These are phyloP conservation scores for Ochlodes sylvanus DNA, from an alignment of 2,888 invertebrate species.

Conservation along the genomic window DNA sequence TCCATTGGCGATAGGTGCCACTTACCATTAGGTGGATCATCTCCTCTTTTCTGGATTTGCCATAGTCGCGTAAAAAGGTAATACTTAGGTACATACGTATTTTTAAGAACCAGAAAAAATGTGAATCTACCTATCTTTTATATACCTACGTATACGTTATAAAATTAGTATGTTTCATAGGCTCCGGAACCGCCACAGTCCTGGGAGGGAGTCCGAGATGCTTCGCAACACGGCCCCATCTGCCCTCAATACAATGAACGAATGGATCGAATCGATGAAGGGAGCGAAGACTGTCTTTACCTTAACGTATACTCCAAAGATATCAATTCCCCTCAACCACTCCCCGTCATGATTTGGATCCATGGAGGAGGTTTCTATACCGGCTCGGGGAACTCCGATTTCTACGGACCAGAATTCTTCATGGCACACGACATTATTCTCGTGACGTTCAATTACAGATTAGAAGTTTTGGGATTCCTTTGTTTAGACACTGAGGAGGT, in stretches of 20 bases:
- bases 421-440: constrained; percentile 71
- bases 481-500: constrained; percentile 76
- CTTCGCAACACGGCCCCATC: constrained; percentile 69
- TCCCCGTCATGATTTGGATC: constrained; percentile 80
- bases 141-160: too few relatives aligned
- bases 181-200: constrained; percentile 71
- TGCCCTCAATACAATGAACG: constrained; percentile 80
- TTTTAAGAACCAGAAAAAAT: too few relatives aligned
- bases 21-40: too few relatives aligned
- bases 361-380: constrained; percentile 81
- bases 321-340: constrained; percentile 48
- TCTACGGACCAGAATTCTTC: constrained; percentile 79
- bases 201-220: constrained; percentile 72
- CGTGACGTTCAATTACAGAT: constrained; percentile 78
- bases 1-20: too few relatives aligned
- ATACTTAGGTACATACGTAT: constrained; percentile 1
- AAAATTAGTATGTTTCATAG: too few relatives aligned
- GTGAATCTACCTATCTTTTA: too few relatives aligned
- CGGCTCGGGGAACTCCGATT: constrained; percentile 78
- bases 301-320: constrained; percentile 87
- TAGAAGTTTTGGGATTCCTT: constrained; percentile 78
- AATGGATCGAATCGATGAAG: constrained; percentile 76
- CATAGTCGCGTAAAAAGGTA: too few relatives aligned
- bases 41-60: too few relatives aligned
- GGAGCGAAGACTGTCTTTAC: constrained; percentile 88